These are phyloP conservation scores for Acleris cristana DNA, from an alignment of 2,888 invertebrate species.

Conservation along the genomic window DNA sequence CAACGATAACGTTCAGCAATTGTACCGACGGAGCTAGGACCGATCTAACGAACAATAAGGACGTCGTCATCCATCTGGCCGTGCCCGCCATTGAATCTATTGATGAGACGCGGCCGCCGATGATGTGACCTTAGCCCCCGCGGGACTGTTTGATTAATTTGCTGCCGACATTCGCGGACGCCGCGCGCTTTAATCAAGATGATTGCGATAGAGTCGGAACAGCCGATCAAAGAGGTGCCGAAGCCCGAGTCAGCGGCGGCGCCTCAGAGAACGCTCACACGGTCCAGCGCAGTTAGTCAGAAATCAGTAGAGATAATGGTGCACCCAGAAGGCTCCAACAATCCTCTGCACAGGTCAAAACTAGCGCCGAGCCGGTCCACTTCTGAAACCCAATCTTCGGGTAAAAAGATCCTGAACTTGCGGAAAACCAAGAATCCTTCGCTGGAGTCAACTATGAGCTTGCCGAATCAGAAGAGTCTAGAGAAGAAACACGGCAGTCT, in stretches of 20 bases:
- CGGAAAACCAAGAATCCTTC: conserved; percentile 80
- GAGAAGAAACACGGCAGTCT: conserved; percentile 82
- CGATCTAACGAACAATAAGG: conserved; percentile 63
- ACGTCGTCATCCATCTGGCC: conserved; percentile 69
- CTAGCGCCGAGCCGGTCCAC: conserved; percentile 75
- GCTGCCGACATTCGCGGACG: conserved; percentile 40
- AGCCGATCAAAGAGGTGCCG: conserved; percentile 65
- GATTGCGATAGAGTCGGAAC: conserved; percentile 78
- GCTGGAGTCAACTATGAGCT: conserved; percentile 80
- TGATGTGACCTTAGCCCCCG: conserved; percentile 62
- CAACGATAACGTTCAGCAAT: conserved; percentile 79
- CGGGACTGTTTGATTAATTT: conserved; percentile 41
- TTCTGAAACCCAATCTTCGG: conserved; percentile 76
- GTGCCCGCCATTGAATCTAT: conserved; percentile 74
- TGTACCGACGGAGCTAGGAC: conserved; percentile 69
- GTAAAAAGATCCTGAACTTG: conserved; percentile 74
- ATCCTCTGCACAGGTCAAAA: conserved; percentile 77
- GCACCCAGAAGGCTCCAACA: conserved; percentile 73
- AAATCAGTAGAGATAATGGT: conserved; percentile 84
- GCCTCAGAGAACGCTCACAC: conserved; percentile 82
- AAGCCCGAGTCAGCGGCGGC: conserved; percentile 67
- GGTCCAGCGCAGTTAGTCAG: conserved; percentile 85
- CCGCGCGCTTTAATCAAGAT: conserved; percentile 51
- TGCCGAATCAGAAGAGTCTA: conserved; percentile 80
- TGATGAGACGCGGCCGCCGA: conserved; percentile 77